Conservation (phyloP, 2,797 vertebrate genomes). For the Hydrolagus colliei region DNA sequence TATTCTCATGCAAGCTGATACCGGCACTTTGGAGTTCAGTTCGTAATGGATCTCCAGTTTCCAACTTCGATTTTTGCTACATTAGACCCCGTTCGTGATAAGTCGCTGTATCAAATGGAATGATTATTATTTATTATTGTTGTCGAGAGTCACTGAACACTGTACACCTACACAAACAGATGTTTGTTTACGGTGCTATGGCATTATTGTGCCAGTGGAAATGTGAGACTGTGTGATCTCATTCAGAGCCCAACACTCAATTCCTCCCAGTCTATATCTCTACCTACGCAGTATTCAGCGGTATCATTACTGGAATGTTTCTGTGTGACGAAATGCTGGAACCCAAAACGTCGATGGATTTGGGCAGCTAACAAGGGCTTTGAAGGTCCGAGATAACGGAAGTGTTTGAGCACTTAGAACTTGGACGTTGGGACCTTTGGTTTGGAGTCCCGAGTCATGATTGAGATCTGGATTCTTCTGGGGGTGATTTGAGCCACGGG, state of each 20-base stretch:
- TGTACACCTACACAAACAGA: background rate
- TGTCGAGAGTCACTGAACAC: background rate
- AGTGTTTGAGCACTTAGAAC: background rate
- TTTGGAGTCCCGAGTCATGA: background rate
- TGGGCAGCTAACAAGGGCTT: background rate
- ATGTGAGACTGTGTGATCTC: background rate
- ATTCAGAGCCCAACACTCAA: background rate
- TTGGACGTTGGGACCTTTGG: background rate
- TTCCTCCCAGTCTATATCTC: background rate
- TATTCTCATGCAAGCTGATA: background rate
- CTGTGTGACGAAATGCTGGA: background rate
- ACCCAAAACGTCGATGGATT: background rate
- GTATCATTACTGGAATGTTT: background rate
- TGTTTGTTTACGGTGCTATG: background rate
- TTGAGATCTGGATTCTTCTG: background rate
- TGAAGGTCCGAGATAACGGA: background rate
- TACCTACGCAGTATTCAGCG: background rate
- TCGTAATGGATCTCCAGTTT: background rate
- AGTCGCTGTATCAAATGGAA: too few species aligned
- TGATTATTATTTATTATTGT: background rate
- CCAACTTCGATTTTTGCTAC: too few species aligned
- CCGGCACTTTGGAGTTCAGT: background rate
- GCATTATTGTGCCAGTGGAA: background rate
- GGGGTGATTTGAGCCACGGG: background rate
- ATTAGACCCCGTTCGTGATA: too few species aligned